Conservation (phyloP, 2,888 invertebrate genomes). For the Harmothoe impar region DNA sequence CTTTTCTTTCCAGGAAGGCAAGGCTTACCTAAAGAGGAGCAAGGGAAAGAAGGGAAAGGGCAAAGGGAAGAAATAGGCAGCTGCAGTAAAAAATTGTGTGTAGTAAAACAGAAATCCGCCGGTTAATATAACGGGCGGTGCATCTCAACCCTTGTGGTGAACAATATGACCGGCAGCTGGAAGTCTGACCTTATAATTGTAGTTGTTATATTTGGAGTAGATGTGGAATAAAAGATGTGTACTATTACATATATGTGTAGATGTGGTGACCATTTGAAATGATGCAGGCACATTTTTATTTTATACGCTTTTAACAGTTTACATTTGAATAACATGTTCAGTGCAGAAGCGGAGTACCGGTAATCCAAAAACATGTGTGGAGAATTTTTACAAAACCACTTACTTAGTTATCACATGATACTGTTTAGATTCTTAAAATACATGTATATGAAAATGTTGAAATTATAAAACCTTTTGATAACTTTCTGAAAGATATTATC, state of each 20-base stretch:
- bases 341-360: too few relatives aligned
- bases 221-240: constrained; percentile 28
- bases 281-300: neutral
- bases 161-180: constrained; percentile 38
- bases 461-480: too few relatives aligned
- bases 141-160: neutral
- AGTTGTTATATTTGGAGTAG: constrained; percentile 33
- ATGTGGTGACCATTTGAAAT: constrained; percentile 7
- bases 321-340: too few relatives aligned
- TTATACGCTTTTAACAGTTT: neutral
- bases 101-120: neutral
- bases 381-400: too few relatives aligned
- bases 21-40: constrained; percentile 64
- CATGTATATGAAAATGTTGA: too few relatives aligned
- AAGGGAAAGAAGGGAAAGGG: constrained; percentile 47
- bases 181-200: constrained; percentile 14
- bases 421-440: too few relatives aligned
- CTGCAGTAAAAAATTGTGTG: neutral
- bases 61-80: constrained; percentile 40
- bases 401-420: too few relatives aligned
- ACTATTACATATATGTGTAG: constrained; percentile 3
- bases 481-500: too few relatives aligned
- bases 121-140: neutral
- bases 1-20: constrained; percentile 64
- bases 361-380: too few relatives aligned